Evolutionary conservation across 2,888 invertebrate genomes (phyloP), one percentile per base, ranked within the genome.

Genomic region (Cephus runcator): DNA sequence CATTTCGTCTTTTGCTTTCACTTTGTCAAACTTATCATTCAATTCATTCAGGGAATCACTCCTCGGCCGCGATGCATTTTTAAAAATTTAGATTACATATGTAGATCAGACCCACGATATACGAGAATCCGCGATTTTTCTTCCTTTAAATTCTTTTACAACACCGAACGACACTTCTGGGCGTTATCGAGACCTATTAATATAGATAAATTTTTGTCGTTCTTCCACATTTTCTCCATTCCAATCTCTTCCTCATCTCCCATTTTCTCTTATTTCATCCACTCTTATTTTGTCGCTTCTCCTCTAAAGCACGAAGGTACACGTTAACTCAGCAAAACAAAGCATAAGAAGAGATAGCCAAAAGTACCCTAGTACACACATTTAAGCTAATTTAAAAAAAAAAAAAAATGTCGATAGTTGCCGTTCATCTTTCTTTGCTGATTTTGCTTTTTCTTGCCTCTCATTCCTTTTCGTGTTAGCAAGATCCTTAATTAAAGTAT

Each of bases 61-160:
- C 56, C 56, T 56, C 9, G 56, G 1, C 2, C 56, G 56, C 56
- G 56, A 3, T 56, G 23, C 23, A 23, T 74, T 77, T 75, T 76
- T 36, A 40, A 36, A 36, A 36, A 73, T 69, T 75, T 79, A 31
- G 68, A 71, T 35, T 79, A 71, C 40, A 69, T 73, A 73, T 78
- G 75, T 78, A 76, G 75, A 76, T 34, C 77, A 30, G 30, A 31
- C 71, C 15, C 71, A 71, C 34, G 71, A 30, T 71, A 71, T 71
- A 15, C 12, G 71, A 31, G 71, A 11, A 30, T 23, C 23, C 31
- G 31, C 30, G 71, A 30, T 71, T 56, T 56, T 56, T 56, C 23
- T 15, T 40, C 15, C 15, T 23, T 56, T 56, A 76, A 79, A 75
- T 75, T 77, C 73, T 78, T 71, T 73, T 34, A 73, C 74, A 76